Percentiles rank a stretch among this genome's conserved stretches.
Evolutionary conservation across 1,140 invertebrate genomes (phyloP).

Genomic region (Acromyrmex heyeri): DNA sequence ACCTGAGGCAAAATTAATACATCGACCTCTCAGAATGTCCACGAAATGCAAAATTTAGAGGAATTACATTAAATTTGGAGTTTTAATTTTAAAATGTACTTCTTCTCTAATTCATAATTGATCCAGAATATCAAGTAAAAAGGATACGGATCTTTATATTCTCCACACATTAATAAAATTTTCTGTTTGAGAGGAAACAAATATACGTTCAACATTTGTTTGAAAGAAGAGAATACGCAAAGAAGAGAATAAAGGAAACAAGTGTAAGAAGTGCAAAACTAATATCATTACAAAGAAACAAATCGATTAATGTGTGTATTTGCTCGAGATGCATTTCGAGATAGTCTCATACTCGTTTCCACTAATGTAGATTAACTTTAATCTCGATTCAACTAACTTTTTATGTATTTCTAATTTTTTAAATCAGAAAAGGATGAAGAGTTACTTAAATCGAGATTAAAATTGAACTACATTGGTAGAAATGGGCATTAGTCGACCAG

Average conservation of each 20-base stretch:
- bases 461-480: no score
- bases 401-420: no score
- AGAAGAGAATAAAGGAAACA: not conserved
- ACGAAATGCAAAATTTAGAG: not conserved
- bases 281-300: slow-evolving; percentile 66
- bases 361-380: no score
- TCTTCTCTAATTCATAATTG: not conserved
- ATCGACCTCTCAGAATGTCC: not conserved
- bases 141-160: not conserved
- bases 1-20: slow-evolving; percentile 44
- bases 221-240: not conserved
- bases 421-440: no score
- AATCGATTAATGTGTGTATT: slow-evolving; percentile 65
- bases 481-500: not conserved
- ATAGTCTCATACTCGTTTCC: slow-evolving; percentile 29
- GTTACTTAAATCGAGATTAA: no score
- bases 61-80: not conserved
- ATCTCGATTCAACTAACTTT: no score
- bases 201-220: not conserved
- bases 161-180: not conserved
- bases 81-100: slow-evolving; percentile 8
- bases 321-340: slow-evolving; percentile 57
- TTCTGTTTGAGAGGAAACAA: not conserved
- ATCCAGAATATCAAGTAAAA: not conserved
- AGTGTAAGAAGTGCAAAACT: slow-evolving; percentile 46